These are phyloP conservation scores for Pogonus chalceus DNA, from an alignment of 1,140 invertebrate genomes.

Conservation along the genomic window DNA sequence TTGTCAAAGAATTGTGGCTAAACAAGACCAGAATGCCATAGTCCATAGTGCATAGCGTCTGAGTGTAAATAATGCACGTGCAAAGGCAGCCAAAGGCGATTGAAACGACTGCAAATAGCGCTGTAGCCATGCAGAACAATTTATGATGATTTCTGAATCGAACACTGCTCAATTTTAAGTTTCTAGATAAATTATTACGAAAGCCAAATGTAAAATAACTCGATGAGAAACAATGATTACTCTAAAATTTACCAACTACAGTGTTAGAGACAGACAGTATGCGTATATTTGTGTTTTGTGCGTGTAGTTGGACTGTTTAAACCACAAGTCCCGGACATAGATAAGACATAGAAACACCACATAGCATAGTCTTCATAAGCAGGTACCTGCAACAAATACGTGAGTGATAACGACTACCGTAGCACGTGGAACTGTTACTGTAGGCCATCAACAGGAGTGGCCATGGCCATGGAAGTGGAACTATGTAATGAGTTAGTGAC, in stretches of 20 bases:
- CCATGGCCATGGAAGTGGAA: neutral
- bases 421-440: neutral
- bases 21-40: too few relatives aligned
- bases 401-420: slow-evolving; percentile 16
- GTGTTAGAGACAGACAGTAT: neutral
- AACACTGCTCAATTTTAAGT: neutral
- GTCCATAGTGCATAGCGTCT: neutral
- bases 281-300: neutral
- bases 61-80: neutral
- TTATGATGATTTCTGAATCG: neutral
- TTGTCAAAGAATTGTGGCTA: neutral
- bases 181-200: neutral
- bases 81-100: neutral
- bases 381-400: slow-evolving; percentile 36
- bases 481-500: neutral
- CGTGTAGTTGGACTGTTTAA: neutral
- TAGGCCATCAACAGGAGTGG: neutral
- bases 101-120: too few relatives aligned
- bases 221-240: too few relatives aligned
- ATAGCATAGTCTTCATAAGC: slow-evolving; percentile 31
- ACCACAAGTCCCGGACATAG: slow-evolving; percentile 30
- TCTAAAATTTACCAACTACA: neutral
- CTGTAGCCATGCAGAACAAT: neutral
- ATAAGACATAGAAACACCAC: slow-evolving; percentile 24
- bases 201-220: neutral